phyloP scores from a whole-genome alignment of 2,888 invertebrate genomes.

The Stenchaetothrips biformis region DNA sequence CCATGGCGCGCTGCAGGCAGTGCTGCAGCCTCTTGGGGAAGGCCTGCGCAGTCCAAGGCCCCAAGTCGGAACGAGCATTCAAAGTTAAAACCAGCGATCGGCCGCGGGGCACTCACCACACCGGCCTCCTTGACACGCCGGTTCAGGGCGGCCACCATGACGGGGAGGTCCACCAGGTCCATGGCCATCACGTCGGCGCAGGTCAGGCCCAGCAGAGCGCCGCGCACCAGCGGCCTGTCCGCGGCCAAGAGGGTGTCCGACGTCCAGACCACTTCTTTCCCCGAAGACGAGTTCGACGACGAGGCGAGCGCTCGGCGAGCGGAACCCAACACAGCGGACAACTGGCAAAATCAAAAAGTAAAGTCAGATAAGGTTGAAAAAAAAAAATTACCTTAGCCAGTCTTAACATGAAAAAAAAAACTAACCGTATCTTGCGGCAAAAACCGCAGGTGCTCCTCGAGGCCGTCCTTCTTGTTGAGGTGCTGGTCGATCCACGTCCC shows the following conservation, averaged over 20 bases:
- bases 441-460: not conserved
- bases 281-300: not conserved
- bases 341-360: conserved; percentile 20
- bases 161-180: conserved; percentile 27
- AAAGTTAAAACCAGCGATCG: not conserved
- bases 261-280: conserved; percentile 20
- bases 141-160: not conserved
- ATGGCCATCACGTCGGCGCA: conserved; percentile 32
- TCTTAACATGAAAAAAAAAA: not conserved
- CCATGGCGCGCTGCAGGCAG: conserved; percentile 31
- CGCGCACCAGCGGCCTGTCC: conserved; percentile 26
- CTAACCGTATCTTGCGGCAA: not conserved
- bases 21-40: conserved; percentile 35
- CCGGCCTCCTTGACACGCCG: not conserved
- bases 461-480: conserved; percentile 28
- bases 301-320: not conserved
- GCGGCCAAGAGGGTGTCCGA: conserved; percentile 27
- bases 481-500: conserved; percentile 12
- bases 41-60: conserved; percentile 2
- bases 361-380: not conserved
- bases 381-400: not conserved
- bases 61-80: no score
- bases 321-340: conserved; percentile 30
- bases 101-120: not conserved
- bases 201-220: conserved; percentile 32